A percentile compares a stretch with the other conserved stretches of the same genome.
phyloP scores from a whole-genome alignment of 2,113 vertebrate genomes.

The Pogona vitticeps region DNA sequence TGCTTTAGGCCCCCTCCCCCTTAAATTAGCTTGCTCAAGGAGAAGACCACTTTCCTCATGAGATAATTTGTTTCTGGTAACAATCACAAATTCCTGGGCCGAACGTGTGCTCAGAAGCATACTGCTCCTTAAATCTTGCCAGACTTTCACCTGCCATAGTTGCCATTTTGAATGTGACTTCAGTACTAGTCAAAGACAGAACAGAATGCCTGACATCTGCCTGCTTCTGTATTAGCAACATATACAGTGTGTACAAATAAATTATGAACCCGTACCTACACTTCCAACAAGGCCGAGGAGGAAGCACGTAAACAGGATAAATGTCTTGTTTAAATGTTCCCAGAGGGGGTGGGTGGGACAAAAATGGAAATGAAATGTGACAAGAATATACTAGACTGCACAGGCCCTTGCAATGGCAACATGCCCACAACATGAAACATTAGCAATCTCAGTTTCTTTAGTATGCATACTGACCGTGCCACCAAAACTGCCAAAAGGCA shows the following conservation, averaged over 20 bases:
- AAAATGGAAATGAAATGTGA: neutral
- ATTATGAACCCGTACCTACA: neutral
- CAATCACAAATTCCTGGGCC: neutral
- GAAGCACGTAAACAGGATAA: neutral
- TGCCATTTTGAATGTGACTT: neutral
- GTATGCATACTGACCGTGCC: constrained; percentile 76
- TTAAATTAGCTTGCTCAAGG: neutral
- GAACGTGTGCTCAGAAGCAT: neutral
- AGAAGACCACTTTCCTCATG: neutral
- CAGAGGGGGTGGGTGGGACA: neutral
- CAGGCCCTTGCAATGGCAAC: neutral
- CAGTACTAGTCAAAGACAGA: neutral
- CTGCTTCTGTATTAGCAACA: neutral
- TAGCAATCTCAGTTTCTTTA: constrained; percentile 10
- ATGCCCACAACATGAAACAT: neutral
- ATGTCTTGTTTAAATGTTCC: neutral
- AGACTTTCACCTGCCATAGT: neutral
- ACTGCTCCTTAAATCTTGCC: neutral
- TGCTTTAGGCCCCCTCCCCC: neutral
- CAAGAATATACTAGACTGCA: neutral
- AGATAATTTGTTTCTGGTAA: neutral
- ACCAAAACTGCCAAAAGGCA: constrained; percentile 79
- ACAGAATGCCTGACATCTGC: neutral
- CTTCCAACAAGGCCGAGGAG: neutral
- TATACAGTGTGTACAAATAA: neutral